Conservation (phyloP, 2,888 invertebrate species). For the Pinctada fucata region DNA sequence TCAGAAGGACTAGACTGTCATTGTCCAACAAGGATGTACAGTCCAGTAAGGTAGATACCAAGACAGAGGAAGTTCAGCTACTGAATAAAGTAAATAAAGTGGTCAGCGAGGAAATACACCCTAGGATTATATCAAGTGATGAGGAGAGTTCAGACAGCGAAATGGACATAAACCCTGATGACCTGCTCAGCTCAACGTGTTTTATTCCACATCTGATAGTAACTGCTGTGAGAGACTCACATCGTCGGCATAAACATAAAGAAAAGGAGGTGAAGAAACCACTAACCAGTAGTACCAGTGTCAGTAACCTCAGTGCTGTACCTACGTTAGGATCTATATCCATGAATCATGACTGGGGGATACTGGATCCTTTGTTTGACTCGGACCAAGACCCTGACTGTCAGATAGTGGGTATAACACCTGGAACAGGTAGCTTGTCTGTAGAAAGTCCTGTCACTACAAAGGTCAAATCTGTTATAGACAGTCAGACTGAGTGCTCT, state of each 20-base stretch:
- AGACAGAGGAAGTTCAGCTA: conserved; percentile 81
- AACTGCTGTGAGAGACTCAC: conserved; percentile 50
- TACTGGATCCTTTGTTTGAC: conserved; percentile 53
- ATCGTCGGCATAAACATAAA: conserved; percentile 46
- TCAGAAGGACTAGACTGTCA: conserved; percentile 60
- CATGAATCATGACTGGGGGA: conserved; percentile 52
- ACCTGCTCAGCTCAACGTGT: conserved; percentile 43
- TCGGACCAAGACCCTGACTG: conserved; percentile 66
- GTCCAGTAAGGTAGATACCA: conserved; percentile 29
- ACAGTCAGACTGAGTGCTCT: not conserved
- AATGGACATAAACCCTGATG: conserved; percentile 33
- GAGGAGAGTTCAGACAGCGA: conserved; percentile 40
- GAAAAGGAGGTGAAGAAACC: conserved; percentile 51
- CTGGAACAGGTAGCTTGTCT: conserved; percentile 51
- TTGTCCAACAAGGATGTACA: conserved; percentile 47
- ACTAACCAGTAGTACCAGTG: conserved; percentile 37
- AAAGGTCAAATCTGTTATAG: conserved; percentile 36
- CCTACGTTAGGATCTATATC: conserved; percentile 48
- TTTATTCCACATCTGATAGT: conserved; percentile 67
- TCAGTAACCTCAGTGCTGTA: conserved; percentile 44
- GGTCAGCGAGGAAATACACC: conserved; percentile 78
- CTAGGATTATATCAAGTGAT: conserved; percentile 79
- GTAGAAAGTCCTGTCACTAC: conserved; percentile 23
- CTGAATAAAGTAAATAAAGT: conserved; percentile 88
- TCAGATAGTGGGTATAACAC: conserved; percentile 69